Evolutionary conservation across 2,888 invertebrate genomes (phyloP).

Genomic region (Heliconius charithonia): DNA sequence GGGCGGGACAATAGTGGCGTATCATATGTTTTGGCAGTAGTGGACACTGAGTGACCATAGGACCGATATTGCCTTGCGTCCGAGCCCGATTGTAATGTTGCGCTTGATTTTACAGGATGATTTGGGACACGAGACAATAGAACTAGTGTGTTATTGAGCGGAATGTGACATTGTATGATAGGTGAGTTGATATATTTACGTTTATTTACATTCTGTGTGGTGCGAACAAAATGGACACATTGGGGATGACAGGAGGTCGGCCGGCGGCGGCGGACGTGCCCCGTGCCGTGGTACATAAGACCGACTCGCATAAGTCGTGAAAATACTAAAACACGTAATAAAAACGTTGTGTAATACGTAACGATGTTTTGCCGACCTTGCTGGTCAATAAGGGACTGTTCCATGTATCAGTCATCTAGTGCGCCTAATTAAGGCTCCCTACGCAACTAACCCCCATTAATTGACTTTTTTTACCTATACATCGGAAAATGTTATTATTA

Average conservation of each 20-base stretch:
- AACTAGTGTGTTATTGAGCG: slow-evolving; percentile 80
- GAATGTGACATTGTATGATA: slow-evolving; percentile 84
- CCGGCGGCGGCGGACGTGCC: slow-evolving; percentile 61
- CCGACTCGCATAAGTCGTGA: slow-evolving; percentile 52
- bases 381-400: slow-evolving; percentile 57
- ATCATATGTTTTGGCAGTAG: slow-evolving; percentile 83
- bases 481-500: slow-evolving; percentile 21
- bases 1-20: slow-evolving; percentile 75
- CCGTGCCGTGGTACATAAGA: slow-evolving; percentile 57
- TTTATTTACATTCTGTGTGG: slow-evolving; percentile 79
- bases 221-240: slow-evolving; percentile 74
- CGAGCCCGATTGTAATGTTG: slow-evolving; percentile 80
- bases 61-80: slow-evolving; percentile 81
- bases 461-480: neutral
- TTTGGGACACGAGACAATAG: slow-evolving; percentile 77
- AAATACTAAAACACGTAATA: slow-evolving; percentile 51
- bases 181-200: slow-evolving; percentile 72
- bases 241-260: slow-evolving; percentile 67
- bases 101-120: slow-evolving; percentile 79
- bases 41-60: slow-evolving; percentile 78
- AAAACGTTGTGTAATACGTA: slow-evolving; percentile 73
- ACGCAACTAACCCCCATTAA: neutral
- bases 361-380: slow-evolving; percentile 65
- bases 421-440: slow-evolving; percentile 15
- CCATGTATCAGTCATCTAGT: slow-evolving; percentile 48